Base-by-base conservation (phyloP, 2,113 vertebrate genomes). In the Thinocorus orbignyianus region DNA sequence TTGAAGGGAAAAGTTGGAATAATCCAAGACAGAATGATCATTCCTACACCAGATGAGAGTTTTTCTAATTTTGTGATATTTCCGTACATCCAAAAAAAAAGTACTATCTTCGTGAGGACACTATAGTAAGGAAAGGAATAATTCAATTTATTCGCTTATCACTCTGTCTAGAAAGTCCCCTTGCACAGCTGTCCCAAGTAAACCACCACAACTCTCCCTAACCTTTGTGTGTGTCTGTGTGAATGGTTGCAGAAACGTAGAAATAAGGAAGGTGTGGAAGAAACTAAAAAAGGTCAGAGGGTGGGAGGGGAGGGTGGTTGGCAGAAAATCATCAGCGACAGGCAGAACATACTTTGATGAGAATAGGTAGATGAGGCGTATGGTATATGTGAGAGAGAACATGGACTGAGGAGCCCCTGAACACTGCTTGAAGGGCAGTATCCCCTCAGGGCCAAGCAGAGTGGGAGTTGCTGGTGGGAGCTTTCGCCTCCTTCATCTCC, bases 11-110 rank as follows among this genome's bases (percentile, higher is more conserved):
- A 44, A 51, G 19, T 7, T 42, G 55, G 33, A 81, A 81, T 1
- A 11, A 64, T 41, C 15, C 11, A 52, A 33, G 10, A 31, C 25
- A 74, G 39, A 60, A 61, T 0, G 0, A 76, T 3, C 0, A 49
- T 78, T 73, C n/a, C n/a, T 30, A 44, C 10, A 39, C 2, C 7
- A 55, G 10, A 65, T 30, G 8, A 66, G 11, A 20, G 0, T 39
- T 90, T 68, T 69, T 49, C 28, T 26, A 72, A 73, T 2, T 6
- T 91, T 48, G 25, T 55, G 5, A 1, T 65, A 30, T 64, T 60
- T 44, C 7, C 60, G 16, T 46, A 13, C 17, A 41, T 49, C 30
- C 24, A 69, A 60, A 68, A 44, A 44, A 77, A 72, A 84, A 31
- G 42, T 30, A 10, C 4, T 31, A 11, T 28, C 11, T 18, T 44